These are phyloP conservation scores for Saguinus midas DNA, from an alignment of 2,113 vertebrate species.

Conservation along the genomic window DNA sequence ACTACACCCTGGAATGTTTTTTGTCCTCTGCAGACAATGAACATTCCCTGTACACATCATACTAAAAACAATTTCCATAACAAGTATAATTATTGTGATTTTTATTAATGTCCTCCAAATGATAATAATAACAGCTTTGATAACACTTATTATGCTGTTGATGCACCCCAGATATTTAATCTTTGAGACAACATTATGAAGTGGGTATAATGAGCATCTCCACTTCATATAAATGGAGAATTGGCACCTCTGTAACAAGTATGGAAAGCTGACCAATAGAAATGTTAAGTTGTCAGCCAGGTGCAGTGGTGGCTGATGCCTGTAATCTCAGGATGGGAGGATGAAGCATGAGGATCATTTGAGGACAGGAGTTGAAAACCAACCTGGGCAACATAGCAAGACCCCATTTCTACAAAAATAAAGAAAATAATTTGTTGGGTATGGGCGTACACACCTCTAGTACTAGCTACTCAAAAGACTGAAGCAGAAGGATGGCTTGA, in stretches of 20 bases:
- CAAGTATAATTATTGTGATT: not conserved
- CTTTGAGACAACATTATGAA: too few species aligned
- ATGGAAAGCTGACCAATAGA: rapidly evolving
- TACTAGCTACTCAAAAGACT: not conserved
- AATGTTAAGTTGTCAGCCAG: rapidly evolving
- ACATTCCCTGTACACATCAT: rapidly evolving
- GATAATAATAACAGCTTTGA: rapidly evolving
- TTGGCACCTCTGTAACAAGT: not conserved
- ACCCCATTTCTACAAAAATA: too few species aligned
- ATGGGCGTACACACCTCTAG: not conserved
- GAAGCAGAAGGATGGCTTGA: not conserved
- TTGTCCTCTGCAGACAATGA: not conserved
- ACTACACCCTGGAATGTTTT: not conserved
- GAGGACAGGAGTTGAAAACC: too few species aligned
- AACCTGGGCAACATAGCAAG: too few species aligned
- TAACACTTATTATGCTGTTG: not conserved
- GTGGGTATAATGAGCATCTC: rapidly evolving
- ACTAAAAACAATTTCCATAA: not conserved
- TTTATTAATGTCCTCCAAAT: rapidly evolving
- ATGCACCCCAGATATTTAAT: not conserved
- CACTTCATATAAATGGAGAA: not conserved
- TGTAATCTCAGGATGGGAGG: too few species aligned
- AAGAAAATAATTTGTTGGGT: too few species aligned
- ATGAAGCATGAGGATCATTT: too few species aligned
- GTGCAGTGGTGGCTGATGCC: too few species aligned